Percentiles rank a stretch among this genome's conserved stretches.
These are phyloP conservation scores for Noctua comes DNA, from an alignment of 2,888 invertebrate genomes.

Conservation along the genomic window DNA sequence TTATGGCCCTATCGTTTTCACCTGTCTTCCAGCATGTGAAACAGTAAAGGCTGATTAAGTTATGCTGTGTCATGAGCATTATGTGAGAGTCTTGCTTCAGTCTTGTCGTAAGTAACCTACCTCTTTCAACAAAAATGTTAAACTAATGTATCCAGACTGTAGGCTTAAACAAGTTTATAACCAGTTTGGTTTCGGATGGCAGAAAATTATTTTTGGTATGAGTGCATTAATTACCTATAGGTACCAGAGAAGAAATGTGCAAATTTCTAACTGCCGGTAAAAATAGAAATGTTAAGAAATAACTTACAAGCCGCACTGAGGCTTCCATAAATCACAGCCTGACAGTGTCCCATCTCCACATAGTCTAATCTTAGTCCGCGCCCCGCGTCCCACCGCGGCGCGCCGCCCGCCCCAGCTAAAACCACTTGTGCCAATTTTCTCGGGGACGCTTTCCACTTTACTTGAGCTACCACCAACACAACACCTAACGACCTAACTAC, in stretches of 20 bases:
- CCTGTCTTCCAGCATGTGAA: neutral
- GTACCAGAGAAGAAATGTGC: neutral
- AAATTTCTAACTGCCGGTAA: neutral
- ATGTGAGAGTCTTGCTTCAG: neutral
- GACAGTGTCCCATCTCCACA: conserved; percentile 49
- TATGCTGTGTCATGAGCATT: neutral
- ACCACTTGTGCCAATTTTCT: conserved; percentile 91
- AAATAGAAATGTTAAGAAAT: too few species aligned
- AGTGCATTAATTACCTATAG: neutral
- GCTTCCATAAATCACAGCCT: conserved; percentile 37
- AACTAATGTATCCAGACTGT: neutral
- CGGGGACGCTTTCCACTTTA: conserved; percentile 89
- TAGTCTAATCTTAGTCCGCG: conserved; percentile 68
- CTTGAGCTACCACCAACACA: conserved; percentile 82
- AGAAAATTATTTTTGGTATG: neutral
- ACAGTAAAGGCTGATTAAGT: neutral
- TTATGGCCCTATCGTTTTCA: neutral
- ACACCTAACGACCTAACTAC: conserved; percentile 78
- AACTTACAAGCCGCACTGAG: conserved; percentile 49
- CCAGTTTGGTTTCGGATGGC: neutral
- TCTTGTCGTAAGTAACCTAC: neutral
- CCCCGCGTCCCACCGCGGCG: conserved; percentile 75
- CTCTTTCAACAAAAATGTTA: neutral
- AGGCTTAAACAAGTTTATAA: neutral
- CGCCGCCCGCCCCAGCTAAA: conserved; percentile 85